Evolutionary conservation across 2,113 vertebrate genomes (phyloP), one percentile per base, ranked within the genome.

Genomic region (Amia ocellicauda): DNA sequence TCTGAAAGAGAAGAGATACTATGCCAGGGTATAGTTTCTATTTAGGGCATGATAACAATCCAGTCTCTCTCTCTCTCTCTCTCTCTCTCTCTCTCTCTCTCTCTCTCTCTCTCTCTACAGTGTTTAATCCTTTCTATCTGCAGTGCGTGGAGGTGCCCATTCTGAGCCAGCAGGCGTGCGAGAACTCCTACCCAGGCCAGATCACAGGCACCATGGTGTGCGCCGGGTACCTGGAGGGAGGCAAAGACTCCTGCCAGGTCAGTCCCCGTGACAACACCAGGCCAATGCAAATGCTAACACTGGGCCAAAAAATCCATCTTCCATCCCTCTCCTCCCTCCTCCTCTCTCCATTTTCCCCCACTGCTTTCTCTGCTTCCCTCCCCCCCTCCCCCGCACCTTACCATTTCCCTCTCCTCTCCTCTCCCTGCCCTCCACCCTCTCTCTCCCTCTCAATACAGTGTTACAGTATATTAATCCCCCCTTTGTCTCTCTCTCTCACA

Each of bases 221-320:
- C 1, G 70, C 85, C 3, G 89, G 87, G 27, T 90, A 75, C 73
- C 67, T 74, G 66, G 82, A 87, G 51, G 89, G 90, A 2, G 83
- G 86, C 31, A 90, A 88, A 64, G 90, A 92, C 45, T 11, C 90
- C n/a, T 91, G 89, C 74, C 86, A 88, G 88, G 91, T 91, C 59
- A 62, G 29, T 3, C n/a, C 13, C 13, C 24, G 20, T 3, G n/a
- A 13, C 14, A 7, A 29, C 13, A 17, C 27, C 5, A 31, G 13
- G 31, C 19, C 20, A 17, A 45, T 8, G 28, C 45, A 60, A 2
- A n/a, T 47, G n/a, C 8, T 51, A 51, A 20, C n/a, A 51, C 10
- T 16, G 7, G 40, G 22, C 11, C 36, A 14, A 50, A 43, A n/a
- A 27, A 16, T 42, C 19, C 31, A 13, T 47, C 23, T 14, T 9